Conservation (phyloP, 2,797 vertebrate genomes). For the Sebastolobus alascanus region DNA sequence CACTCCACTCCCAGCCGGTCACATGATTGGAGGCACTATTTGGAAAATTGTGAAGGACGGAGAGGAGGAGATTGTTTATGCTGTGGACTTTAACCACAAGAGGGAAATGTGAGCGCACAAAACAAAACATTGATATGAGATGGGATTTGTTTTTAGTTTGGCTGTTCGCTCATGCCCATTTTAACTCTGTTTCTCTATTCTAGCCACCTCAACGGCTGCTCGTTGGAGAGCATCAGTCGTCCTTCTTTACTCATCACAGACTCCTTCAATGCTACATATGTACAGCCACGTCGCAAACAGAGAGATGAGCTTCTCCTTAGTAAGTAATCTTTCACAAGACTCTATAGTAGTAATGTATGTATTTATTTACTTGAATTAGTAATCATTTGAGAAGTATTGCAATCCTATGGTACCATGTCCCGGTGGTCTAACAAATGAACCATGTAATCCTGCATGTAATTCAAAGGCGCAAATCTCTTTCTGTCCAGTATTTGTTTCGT, state of each 20-base stretch:
- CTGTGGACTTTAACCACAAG: constrained; percentile 99
- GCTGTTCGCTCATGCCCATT: background rate
- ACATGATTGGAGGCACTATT: constrained; percentile 99
- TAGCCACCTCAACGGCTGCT: constrained; percentile 97
- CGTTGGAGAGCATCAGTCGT: constrained; percentile 95
- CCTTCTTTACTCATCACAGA: constrained; percentile 98
- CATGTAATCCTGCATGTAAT: background rate
- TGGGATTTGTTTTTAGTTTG: background rate
- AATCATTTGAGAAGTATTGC: background rate
- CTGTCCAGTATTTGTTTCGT: background rate
- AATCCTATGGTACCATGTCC: background rate
- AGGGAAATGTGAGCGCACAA: constrained; percentile 93
- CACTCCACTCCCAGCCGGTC: constrained; percentile 96
- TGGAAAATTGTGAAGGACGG: constrained; percentile 99
- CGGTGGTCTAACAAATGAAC: background rate
- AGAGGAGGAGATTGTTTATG: constrained; percentile 98
- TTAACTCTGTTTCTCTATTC: constrained; percentile 27
- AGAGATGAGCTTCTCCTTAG: constrained; percentile 97
- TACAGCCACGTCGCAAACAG: constrained; percentile 97
- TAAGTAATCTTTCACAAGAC: constrained; percentile 79
- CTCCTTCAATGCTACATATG: constrained; percentile 96
- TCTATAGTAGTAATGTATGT: background rate
- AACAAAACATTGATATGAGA: background rate
- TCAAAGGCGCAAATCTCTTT: background rate
- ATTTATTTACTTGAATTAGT: background rate